Base-by-base conservation (phyloP, 2,888 invertebrate genomes). In the Leucozona laternaria region DNA sequence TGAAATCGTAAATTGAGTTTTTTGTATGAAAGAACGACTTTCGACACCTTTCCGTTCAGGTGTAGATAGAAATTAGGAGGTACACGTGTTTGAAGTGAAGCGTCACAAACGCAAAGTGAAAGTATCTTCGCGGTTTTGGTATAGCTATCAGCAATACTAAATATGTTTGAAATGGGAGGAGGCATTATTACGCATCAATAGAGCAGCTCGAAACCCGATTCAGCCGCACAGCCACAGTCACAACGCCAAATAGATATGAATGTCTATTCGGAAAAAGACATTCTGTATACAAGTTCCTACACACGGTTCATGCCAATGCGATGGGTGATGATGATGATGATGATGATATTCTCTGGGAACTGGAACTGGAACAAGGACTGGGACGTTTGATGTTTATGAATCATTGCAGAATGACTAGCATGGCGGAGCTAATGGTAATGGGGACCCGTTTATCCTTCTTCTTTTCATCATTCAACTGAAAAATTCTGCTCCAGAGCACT, bases 171-270 rank as follows among this genome's bases (percentile, higher is more conserved):
- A 8, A 17, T 3, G 75, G 55, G 20, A 55, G 4, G 66, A 4
- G 68, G 34, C 68, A 64, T 57, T 75, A 73, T 75, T 75, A 75
- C 83, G 79, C 83, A 79, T 75, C 83, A 83, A 48, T 75, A 57
- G 72, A 78, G 55, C 68, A 62, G 11, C 28, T 34, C 53, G 55
- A 48, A 31, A 66, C 34, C 48, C 13, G 17, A 31, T 48, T 31
- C 66, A 45, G 5, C 43, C 62, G 25, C 57, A 68, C 57, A 68
- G 17, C 50, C 15, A 34, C 55, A 8, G 2, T 5, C 0, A 13
- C 17, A 10, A 53, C 6, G 3, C 40, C 40, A 25, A 78, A 78
- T 60, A 60, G 72, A 62, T 10, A 31, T 11, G 28, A 11, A 17
- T 73, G 78, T 60, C 78, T 73, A 68, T 82, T 58, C 73, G 50